A percentile compares a stretch with the other conserved stretches of the same genome.
Evolutionary conservation across 2,113 vertebrate genomes (phyloP).

Genomic region (Solea solea): DNA sequence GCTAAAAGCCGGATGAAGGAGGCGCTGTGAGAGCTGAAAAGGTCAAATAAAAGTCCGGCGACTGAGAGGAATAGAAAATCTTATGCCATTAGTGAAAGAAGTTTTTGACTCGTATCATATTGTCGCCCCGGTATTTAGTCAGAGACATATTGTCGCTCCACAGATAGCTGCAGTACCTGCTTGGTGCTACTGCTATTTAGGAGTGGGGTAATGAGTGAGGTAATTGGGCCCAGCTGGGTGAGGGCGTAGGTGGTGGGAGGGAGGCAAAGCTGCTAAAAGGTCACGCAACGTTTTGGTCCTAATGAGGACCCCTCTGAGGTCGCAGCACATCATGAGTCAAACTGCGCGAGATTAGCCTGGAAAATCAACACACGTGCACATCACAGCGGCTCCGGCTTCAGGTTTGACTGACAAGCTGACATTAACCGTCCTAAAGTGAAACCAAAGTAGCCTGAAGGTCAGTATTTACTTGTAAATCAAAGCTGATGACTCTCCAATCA

Average conservation of each 20-base stretch:
- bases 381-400: slow-evolving; percentile 25
- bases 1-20: slow-evolving; percentile 13
- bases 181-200: slow-evolving; percentile 54
- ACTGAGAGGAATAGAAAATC: slow-evolving; percentile 21
- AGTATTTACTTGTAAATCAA: slow-evolving; percentile 67
- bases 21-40: slow-evolving; percentile 26
- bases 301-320: slow-evolving; percentile 76
- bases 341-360: slow-evolving; percentile 60
- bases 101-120: slow-evolving; percentile 40
- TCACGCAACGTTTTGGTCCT: slow-evolving; percentile 72
- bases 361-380: slow-evolving; percentile 36
- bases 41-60: slow-evolving; percentile 56
- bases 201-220: slow-evolving; percentile 70
- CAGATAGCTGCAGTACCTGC: slow-evolving; percentile 55
- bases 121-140: slow-evolving; percentile 55
- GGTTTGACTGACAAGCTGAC: slow-evolving; percentile 70
- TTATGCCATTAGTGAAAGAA: slow-evolving; percentile 37
- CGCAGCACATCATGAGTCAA: slow-evolving; percentile 60
- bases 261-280: slow-evolving; percentile 71
- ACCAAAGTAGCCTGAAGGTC: slow-evolving; percentile 75
- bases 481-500: slow-evolving; percentile 72
- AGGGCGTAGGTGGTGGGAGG: slow-evolving; percentile 61
- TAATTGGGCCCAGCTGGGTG: slow-evolving; percentile 79
- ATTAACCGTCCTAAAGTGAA: slow-evolving; percentile 46
- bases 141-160: slow-evolving; percentile 49